These are phyloP conservation scores for Tribolium madens DNA, from an alignment of 1,140 invertebrate species.

Conservation along the genomic window DNA sequence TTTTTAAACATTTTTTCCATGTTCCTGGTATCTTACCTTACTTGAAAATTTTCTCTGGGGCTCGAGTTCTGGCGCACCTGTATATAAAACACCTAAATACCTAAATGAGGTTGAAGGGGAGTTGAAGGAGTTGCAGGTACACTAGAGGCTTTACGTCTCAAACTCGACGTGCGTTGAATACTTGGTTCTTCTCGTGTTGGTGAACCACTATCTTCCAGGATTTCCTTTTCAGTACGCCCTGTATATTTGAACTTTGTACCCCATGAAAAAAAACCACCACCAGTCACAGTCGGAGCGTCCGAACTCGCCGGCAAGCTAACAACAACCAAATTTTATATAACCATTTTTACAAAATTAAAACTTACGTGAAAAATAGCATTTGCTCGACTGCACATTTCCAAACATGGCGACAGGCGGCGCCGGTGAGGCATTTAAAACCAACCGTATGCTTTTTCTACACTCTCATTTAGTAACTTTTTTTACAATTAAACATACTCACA, in stretches of 20 bases:
- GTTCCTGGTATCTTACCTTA: too few relatives aligned
- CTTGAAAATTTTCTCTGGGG: too few relatives aligned
- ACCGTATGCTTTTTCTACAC: slow-evolving; percentile 95
- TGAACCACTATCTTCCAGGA: slow-evolving; percentile 78
- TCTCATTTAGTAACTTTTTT: background rate
- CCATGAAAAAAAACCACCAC: slow-evolving; percentile 94
- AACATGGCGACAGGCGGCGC: slow-evolving; percentile 90
- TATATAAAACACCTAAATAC: slow-evolving; percentile 62
- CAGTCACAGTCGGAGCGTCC: slow-evolving; percentile 87
- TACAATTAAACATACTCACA: slow-evolving; percentile 65
- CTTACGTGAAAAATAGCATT: slow-evolving; percentile 97
- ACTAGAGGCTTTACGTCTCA: slow-evolving; percentile 83
- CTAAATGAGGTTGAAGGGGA: slow-evolving; percentile 74
- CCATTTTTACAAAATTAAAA: slow-evolving; percentile 55
- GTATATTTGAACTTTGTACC: slow-evolving; percentile 94
- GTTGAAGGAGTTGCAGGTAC: slow-evolving; percentile 88
- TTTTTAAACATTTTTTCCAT: too few relatives aligned
- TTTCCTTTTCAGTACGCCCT: slow-evolving; percentile 89
- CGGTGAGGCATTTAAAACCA: slow-evolving; percentile 94
- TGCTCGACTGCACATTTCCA: slow-evolving; percentile 97
- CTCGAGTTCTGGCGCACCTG: too few relatives aligned
- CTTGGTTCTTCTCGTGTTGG: slow-evolving; percentile 71
- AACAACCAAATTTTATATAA: slow-evolving; percentile 29
- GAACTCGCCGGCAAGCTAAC: slow-evolving; percentile 86
- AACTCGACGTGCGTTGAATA: slow-evolving; percentile 72